phyloP scores from a whole-genome alignment of 2,797 vertebrate species.

The Silurus lanzhouensis region DNA sequence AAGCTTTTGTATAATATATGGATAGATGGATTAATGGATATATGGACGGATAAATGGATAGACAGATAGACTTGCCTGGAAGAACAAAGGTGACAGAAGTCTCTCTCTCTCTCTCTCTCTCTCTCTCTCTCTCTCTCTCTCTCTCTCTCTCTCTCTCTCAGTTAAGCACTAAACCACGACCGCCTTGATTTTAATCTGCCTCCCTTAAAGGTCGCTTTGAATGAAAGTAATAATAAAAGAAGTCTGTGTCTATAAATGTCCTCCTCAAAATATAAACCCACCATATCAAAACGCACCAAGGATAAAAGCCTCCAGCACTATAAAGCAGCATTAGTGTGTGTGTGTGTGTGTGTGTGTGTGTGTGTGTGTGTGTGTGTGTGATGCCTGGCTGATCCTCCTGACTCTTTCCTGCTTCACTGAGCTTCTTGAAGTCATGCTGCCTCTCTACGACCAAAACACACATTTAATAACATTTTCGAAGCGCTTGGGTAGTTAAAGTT shows the following conservation, averaged over 20 bases:
- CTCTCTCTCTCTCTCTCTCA: neutral
- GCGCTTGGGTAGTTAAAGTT: constrained; percentile 31
- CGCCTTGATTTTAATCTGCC: neutral
- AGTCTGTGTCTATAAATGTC: constrained; percentile 10
- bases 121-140: neutral
- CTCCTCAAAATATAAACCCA: neutral
- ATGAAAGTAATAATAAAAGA: constrained; percentile 16
- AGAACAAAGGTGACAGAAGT: neutral
- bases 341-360: neutral
- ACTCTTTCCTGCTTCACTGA: neutral
- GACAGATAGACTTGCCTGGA: neutral
- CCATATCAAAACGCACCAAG: constrained; percentile 11
- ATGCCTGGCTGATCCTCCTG: constrained; percentile 4
- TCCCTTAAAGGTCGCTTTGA: neutral
- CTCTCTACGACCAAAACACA: constrained; percentile 46
- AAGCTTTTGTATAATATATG: neutral
- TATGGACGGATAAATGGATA: neutral
- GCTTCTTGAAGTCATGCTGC: constrained; percentile 28
- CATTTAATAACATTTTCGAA: constrained; percentile 39
- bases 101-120: no score
- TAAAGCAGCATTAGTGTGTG: neutral
- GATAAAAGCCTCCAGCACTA: constrained; percentile 11
- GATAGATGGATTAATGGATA: neutral
- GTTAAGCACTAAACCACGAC: neutral
- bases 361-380: neutral